Conservation (phyloP, 2,797 vertebrate species). For the Sparus aurata region DNA sequence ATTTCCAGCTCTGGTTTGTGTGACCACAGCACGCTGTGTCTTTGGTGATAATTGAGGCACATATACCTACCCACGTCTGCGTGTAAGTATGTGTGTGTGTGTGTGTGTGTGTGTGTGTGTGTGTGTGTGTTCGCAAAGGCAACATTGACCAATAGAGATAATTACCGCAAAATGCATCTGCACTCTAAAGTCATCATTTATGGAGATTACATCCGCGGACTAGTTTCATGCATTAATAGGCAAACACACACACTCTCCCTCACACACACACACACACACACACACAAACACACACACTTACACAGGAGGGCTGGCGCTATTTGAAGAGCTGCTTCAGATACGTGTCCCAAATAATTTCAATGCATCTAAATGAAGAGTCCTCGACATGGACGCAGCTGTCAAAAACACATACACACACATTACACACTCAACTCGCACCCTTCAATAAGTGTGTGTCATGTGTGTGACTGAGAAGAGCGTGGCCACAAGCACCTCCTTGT, state of each 20-base stretch:
- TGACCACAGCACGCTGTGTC: conserved; percentile 46
- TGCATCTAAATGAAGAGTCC: conserved; percentile 79
- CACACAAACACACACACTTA: conserved; percentile 23
- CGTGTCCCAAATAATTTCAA: conserved; percentile 71
- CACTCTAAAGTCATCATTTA: conserved; percentile 64
- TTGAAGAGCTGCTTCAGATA: conserved; percentile 74
- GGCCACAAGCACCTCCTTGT: conserved; percentile 71
- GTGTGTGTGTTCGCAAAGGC: conserved; percentile 6
- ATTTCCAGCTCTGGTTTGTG: conserved; percentile 62
- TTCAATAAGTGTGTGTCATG: conserved; percentile 47
- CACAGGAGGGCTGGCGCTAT: conserved; percentile 45
- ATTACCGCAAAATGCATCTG: conserved; percentile 68
- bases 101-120: conserved; percentile 18
- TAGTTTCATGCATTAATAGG: conserved; percentile 53
- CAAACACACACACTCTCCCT: conserved; percentile 5
- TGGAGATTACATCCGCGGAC: conserved; percentile 55
- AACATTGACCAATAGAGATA: conserved; percentile 58
- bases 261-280: conserved; percentile 23
- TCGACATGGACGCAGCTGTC: conserved; percentile 71
- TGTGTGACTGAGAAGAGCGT: conserved; percentile 48
- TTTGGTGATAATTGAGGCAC: conserved; percentile 56
- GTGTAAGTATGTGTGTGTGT: background rate
- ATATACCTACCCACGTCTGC: conserved; percentile 13
- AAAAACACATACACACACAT: conserved; percentile 44
- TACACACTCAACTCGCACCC: conserved; percentile 35